These are phyloP conservation scores for Cairina moschata DNA, from an alignment of 2,113 vertebrate species.

Conservation along the genomic window DNA sequence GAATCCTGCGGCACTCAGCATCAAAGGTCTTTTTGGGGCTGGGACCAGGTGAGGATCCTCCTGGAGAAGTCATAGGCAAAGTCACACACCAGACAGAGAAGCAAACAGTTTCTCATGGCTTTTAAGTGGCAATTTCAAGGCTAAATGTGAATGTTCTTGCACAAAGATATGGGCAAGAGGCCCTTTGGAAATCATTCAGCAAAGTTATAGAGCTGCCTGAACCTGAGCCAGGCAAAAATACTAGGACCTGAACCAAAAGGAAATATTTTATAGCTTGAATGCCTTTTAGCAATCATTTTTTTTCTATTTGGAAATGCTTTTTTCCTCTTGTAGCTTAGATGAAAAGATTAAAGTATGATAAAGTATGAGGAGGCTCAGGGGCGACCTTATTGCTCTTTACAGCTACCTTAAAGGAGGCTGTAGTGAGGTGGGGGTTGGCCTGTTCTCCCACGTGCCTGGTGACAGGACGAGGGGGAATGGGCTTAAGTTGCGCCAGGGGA, in stretches of 20 bases:
- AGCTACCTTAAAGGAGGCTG: no score
- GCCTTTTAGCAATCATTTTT: constrained; percentile 39
- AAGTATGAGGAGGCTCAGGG: no score
- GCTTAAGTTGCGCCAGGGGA: no score
- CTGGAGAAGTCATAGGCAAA: constrained; percentile 14
- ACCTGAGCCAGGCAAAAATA: constrained; percentile 46
- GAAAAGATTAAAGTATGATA: background rate
- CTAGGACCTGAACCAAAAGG: constrained; percentile 39
- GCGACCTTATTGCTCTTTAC: no score
- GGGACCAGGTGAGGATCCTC: background rate
- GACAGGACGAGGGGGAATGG: no score
- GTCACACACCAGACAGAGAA: background rate
- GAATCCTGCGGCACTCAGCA: background rate
- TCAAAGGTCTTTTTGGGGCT: background rate
- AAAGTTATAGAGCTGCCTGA: constrained; percentile 53
- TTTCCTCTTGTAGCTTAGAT: background rate
- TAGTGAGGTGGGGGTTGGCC: no score
- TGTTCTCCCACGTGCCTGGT: no score
- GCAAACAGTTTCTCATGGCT: background rate
- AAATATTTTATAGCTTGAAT: constrained; percentile 61
- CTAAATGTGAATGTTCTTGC: constrained; percentile 2
- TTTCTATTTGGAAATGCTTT: constrained; percentile 13
- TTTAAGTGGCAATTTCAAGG: constrained; percentile 25
- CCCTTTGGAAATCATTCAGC: constrained; percentile 19
- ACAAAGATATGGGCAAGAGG: constrained; percentile 18